phyloP scores from a whole-genome alignment of 2,888 invertebrate species.

The Pycnomerus fuliginosus region DNA sequence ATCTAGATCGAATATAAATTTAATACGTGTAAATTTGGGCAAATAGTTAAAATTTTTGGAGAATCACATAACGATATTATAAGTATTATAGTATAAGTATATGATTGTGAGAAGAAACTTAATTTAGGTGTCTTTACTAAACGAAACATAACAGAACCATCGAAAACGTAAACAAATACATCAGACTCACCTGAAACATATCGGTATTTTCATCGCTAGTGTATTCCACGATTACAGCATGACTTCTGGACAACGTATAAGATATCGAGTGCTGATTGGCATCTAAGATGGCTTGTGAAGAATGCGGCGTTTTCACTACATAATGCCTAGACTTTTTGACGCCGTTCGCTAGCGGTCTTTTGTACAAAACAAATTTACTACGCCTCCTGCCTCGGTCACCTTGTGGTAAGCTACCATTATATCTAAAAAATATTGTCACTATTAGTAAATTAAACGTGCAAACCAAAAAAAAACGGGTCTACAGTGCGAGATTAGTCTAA shows the following conservation, averaged over 20 bases:
- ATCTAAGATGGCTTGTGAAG: conserved; percentile 92
- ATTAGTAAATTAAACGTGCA: no score
- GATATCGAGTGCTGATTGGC: conserved; percentile 94
- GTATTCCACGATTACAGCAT: conserved; percentile 98
- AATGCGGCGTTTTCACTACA: conserved; percentile 93
- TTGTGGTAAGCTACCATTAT: conserved; percentile 88
- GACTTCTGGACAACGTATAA: conserved; percentile 92
- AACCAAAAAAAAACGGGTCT: no score
- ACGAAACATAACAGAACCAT: no score
- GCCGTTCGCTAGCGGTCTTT: conserved; percentile 84
- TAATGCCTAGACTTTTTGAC: conserved; percentile 94
- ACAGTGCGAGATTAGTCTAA: no score
- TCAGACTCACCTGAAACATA: conserved; percentile 96
- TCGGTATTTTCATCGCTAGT: conserved; percentile 93
- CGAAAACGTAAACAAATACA: no score
- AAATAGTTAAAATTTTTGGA: no score
- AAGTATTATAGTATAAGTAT: no score
- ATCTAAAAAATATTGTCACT: conserved; percentile 58
- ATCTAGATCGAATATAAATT: no score
- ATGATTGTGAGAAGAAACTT: no score
- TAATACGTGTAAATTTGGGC: no score
- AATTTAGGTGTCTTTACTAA: no score
- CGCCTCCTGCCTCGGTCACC: conserved; percentile 91
- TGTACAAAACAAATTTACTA: conserved; percentile 91
- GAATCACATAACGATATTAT: no score